Base-by-base conservation (phyloP, 1,140 invertebrate genomes). In the Portunus trituberculatus region DNA sequence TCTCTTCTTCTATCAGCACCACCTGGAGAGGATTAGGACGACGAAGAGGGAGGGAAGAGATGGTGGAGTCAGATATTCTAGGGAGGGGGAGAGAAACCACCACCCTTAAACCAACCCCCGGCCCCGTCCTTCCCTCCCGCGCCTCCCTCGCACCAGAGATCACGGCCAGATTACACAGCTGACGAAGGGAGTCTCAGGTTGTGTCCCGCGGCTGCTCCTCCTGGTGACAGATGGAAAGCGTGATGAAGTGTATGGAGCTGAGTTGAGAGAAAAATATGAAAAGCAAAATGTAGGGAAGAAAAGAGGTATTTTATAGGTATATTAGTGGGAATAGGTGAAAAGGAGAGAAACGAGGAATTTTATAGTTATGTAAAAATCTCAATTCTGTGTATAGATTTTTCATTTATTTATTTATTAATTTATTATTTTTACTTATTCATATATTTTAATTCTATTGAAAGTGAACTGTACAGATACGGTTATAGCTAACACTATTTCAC, bases 141-240 rank as follows among this genome's bases (percentile, higher is more conserved):
- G 25, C 67, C 67, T 76, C 67, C 67, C 67, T 76, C 67, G n/a
- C 67, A 76, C 67, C 67, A 12, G 20, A 76, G 67, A 76, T 76
- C 67, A 76, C 67, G 20, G 67, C 67, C 67, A 76, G 67, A 76
- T 76, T 76, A 76, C 67, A 76, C 12, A 76, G 67, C 67, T 76
- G 67, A 76, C 67, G 67, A 76, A 76, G 67, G 67, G 67, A 76
- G 67, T 76, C 67, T 76, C 67, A 76, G 67, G 67, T 76, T 76
- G 4, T 76, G 67, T 76, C 67, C 67, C 67, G n/a, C 67, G 67
- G 67, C 67, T 76, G 67, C 20, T 76, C 67, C 20, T 76, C 67
- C 20, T 76, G 67, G 67, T 76, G 67, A 76, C 67, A 25, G 67
- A 76, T 76, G 67, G 67, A 76, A 25, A 25, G 20, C n/a, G n/a